Evolutionary conservation across 2,113 vertebrate species (phyloP), one percentile per base, ranked within the genome.

Genomic region (Piprites chloris): DNA sequence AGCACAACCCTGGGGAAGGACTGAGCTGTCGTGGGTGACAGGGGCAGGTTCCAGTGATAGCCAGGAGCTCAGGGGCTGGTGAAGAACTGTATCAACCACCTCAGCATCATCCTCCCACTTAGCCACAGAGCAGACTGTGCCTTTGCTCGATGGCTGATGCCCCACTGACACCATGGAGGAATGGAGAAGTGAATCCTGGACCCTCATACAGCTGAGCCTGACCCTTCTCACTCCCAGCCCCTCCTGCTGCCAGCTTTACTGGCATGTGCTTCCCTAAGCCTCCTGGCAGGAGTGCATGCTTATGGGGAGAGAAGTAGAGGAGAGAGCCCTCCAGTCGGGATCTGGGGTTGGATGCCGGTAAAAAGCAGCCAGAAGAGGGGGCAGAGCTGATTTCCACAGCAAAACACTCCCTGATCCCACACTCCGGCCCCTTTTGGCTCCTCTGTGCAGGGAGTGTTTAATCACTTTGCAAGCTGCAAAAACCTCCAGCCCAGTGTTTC

Each of bases 231-330:
- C 49, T 13, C 47, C 11, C 24, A 35, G 18, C 9, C 71, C 65
- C 75, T 67, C 50, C 46, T 27, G 41, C 56, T 42, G 63, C 50
- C 50, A 67, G 73, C 63, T 58, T 33, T 24, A 8, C 32, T 4
- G 58, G 69, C 82, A 5, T 24, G 2, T 32, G 71, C 17, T 75
- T 33, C 65, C n/a, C 63, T 49, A 22, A 86, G 76, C 81, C 75
- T 24, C 76, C 52, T 3, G 2, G 69, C 6, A 3, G 77, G 71
- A 72, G 4, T 1, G 1, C 8, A 0, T 4, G 49, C 39, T 37
- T 5, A 20, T 1, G 9, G 37, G 59, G 12, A 11, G 50, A 46
- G 41, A 28, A 59, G 47, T 12, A 56, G 72, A 27, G 12, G 24
- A 77, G n/a, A 39, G 46, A 84, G 22, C 59, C 32, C n/a, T 20